A percentile compares a stretch with the other conserved stretches of the same genome.
Evolutionary conservation across 2,797 vertebrate genomes (phyloP).

Genomic region (Podarcis siculus): DNA sequence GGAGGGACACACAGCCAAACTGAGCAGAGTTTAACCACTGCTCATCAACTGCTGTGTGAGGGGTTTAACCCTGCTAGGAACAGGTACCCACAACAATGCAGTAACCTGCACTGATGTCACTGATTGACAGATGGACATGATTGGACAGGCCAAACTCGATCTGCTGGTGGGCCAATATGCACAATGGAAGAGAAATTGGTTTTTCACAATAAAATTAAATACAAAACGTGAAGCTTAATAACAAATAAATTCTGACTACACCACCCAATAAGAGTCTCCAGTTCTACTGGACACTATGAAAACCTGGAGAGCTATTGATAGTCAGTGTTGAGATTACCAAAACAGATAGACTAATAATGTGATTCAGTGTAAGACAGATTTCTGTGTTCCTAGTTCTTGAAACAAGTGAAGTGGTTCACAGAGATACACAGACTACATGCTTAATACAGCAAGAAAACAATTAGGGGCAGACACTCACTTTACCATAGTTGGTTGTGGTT

Average conservation of each 20-base stretch:
- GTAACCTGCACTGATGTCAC: no score
- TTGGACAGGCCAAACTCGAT: no score
- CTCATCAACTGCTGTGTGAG: no score
- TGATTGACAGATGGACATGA: neutral
- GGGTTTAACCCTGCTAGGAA: no score
- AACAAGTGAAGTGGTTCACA: neutral
- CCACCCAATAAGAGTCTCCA: neutral
- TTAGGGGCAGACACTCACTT: constrained; percentile 80
- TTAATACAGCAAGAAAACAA: neutral
- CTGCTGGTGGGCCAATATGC: neutral
- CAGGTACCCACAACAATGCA: no score
- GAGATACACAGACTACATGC: neutral
- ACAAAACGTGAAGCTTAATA: neutral
- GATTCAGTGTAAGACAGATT: neutral
- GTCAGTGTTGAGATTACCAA: neutral
- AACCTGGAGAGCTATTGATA: neutral
- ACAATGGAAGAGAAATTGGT: neutral
- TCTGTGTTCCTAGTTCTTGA: neutral
- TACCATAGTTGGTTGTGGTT: constrained; percentile 97
- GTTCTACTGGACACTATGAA: neutral
- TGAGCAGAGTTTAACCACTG: no score
- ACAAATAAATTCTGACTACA: neutral
- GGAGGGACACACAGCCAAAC: no score
- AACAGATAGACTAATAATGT: neutral
- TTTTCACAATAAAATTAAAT: neutral